phyloP scores from a whole-genome alignment of 1,140 invertebrate species.

The Drosophila subpulchrella region DNA sequence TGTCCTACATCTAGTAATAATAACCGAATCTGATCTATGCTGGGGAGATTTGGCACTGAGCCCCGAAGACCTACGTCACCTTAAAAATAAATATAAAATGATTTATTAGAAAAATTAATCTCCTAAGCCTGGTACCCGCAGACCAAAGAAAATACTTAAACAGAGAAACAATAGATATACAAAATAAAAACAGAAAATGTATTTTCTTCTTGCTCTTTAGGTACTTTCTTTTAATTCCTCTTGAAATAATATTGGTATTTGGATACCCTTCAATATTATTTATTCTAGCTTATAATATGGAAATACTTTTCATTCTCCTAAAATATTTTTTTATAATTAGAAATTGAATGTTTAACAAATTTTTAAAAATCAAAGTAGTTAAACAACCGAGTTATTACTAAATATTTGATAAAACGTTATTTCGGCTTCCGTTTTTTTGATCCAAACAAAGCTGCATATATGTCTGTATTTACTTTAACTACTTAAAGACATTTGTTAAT shows the following conservation, averaged over 20 bases:
- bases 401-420: too few relatives aligned
- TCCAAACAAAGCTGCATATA: too few relatives aligned
- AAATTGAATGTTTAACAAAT: too few relatives aligned
- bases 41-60: not conserved
- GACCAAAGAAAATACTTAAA: not conserved
- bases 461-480: too few relatives aligned
- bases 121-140: not conserved
- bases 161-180: not conserved
- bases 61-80: constrained; percentile 5
- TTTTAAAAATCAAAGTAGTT: too few relatives aligned
- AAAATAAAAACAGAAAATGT: not conserved
- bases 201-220: not conserved
- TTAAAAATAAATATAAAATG: not conserved
- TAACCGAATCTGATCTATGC: not conserved
- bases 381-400: too few relatives aligned
- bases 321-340: too few relatives aligned
- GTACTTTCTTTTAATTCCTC: too few relatives aligned
- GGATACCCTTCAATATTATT: not conserved
- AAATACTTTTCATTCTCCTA: too few relatives aligned
- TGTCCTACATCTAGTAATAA: constrained; percentile 6
- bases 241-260: not conserved
- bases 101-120: not conserved
- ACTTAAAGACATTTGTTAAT: not conserved
- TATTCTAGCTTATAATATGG: too few relatives aligned
- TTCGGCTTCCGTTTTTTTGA: too few relatives aligned